Evolutionary conservation across 92 coral and sea anemone species (phyloP), one percentile per base, ranked within the genome.

Genomic region (Epizoanthus rinbou): DNA sequence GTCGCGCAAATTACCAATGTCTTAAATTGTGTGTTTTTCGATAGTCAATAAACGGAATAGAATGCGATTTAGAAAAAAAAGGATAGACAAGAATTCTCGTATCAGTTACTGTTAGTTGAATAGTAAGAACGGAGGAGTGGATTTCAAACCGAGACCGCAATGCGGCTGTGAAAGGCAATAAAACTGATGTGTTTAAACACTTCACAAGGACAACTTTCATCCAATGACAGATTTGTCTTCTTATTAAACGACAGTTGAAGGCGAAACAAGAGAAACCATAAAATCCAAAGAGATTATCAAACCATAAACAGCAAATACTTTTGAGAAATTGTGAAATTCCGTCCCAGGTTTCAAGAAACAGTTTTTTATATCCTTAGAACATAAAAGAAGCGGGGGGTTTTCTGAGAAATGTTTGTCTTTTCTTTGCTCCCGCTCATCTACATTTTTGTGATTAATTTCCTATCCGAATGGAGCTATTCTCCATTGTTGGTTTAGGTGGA

Each of bases 101-200:
- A 67, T 14, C 9, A 33, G n/a, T 64, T 24, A 33, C 3, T 28
- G 73, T 28, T 65, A 65, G 35, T 39, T 60, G 6, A 28, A 28
- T 28, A 24, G 22, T 57, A 65, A 57, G 15, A 56, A 24, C 8
- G 19, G 80, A 76, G 21, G 45, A 76, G 21, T 35, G 33, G 45
- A 71, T 59, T 76, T 76, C 81, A 59, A 76, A 54, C 41, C 37
- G 15, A 76, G 70, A 11, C 31, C 11, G 60, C 41, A 56, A 60
- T 56, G 81, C 35, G 6, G 57, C 47, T 19, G 13, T 62, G 31
- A 78, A 78, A 78, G 47, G 82, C 59, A 78, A 60, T 78, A 63
- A 78, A 78, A 60, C 72, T 43, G 39, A 78, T 78, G 57, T 78
- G 82, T 78, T 78, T 78, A 78, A 78, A 78, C 82, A 78, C 71